Base-by-base conservation (phyloP, 2,113 vertebrate genomes). In the Falcunculus frontatus region DNA sequence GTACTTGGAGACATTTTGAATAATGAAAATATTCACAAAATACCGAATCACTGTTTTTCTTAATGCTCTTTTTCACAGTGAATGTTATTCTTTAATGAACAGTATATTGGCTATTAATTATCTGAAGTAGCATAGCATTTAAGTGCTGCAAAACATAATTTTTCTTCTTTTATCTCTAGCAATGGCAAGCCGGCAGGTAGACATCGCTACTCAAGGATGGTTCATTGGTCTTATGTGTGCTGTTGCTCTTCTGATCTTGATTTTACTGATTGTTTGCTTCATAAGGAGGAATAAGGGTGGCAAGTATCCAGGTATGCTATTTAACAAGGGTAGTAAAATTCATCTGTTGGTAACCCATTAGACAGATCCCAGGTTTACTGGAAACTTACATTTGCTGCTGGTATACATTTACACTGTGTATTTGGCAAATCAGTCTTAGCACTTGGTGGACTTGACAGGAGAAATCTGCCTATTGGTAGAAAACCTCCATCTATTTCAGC, bases 171-270 rank as follows among this genome's bases (percentile, higher is more conserved):
- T 90, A 16, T 96, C 97, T 95, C 47, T 92, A 99, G 99, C 99
- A 57, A 98, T 99, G 98, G 98, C 99, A 27, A 99, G 99, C 94
- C 98, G 99, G 37, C 99, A 99, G 95, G 99, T 99, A 86, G 99
- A 99, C 95, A 99, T 99, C 80, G 99, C 99, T 52, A 99, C 99
- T 65, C 99, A 99, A 97, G 99, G 99, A 95, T 99, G 99, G 99
- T 99, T 99, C 98, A 99, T 99, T 92, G 99, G 99, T 81, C 98
- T 99, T 17, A 99, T 99, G 99, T 99, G 99, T 94, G 99, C 99
- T 89, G 99, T 99, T 18, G 99, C 99, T 74, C 98, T 99, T 89
- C 99, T 99, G 84, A 99, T 99, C 97, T 98, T 99, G 94, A 98
- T 99, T 97, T 98, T 99, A 80, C 98, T 99, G 95, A 99, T 99